A percentile compares a stretch with the other conserved stretches of the same genome.
Evolutionary conservation across 2,113 vertebrate species (phyloP).

Genomic region (Romanogobio albipinnatus): DNA sequence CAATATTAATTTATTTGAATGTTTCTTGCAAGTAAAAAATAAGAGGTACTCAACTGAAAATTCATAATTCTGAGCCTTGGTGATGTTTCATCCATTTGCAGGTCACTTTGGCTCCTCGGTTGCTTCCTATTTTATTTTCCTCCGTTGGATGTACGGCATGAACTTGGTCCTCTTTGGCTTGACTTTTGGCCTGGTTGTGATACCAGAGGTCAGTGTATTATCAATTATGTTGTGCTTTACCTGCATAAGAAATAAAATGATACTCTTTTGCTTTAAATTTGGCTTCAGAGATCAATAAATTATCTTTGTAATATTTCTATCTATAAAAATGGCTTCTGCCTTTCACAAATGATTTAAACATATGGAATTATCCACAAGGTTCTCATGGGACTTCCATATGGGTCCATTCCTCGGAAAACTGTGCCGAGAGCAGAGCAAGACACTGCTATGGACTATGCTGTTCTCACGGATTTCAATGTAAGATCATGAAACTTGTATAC

Average conservation of each 20-base stretch:
- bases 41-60: neutral
- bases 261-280: neutral
- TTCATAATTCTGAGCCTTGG: neutral
- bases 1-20: neutral
- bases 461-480: constrained; percentile 97
- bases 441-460: constrained; percentile 93
- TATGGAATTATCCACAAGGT: constrained; percentile 70
- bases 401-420: constrained; percentile 93
- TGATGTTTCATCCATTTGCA: constrained; percentile 57
- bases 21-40: neutral
- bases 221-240: neutral
- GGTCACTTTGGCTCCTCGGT: constrained; percentile 98
- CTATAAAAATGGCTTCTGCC: no score
- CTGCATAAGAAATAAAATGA: neutral
- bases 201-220: constrained; percentile 88
- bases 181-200: constrained; percentile 95
- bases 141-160: constrained; percentile 98
- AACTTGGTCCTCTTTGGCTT: constrained; percentile 96
- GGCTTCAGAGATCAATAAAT: neutral
- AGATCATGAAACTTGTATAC: constrained; percentile 42
- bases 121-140: constrained; percentile 97
- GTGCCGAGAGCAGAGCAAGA: constrained; percentile 89
- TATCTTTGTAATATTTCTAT: neutral
- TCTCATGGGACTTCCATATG: constrained; percentile 94
- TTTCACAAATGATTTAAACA: neutral